Percentiles rank a stretch among this genome's conserved stretches.
phyloP scores from a whole-genome alignment of 2,888 invertebrate species.

The Habroteleia sp. region DNA sequence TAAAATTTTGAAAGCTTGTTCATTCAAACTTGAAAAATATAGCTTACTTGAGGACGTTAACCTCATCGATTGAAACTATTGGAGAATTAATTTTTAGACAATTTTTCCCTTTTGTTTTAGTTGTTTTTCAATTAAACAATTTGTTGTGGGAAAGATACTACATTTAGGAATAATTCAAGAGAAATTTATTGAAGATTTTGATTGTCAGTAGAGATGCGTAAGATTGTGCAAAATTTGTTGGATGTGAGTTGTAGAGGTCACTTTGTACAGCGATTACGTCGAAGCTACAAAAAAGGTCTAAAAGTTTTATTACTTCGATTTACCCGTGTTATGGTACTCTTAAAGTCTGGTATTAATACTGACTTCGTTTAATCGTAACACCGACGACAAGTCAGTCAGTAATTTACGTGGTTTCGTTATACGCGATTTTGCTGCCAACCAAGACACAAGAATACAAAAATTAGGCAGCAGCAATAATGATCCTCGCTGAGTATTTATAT shows the following conservation, averaged over 20 bases:
- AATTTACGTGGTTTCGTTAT: constrained; percentile 41
- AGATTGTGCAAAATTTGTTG: constrained; percentile 33
- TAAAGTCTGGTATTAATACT: constrained; percentile 55
- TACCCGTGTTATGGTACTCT: constrained; percentile 55
- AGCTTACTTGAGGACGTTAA: too few species aligned
- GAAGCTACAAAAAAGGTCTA: constrained; percentile 52
- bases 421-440: too few species aligned
- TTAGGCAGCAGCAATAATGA: constrained; percentile 28
- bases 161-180: not conserved
- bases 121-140: too few species aligned
- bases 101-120: too few species aligned
- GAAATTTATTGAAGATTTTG: constrained; percentile 28
- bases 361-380: constrained; percentile 53
- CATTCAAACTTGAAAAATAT: too few species aligned
- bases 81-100: too few species aligned
- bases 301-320: constrained; percentile 62
- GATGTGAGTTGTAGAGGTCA: constrained; percentile 51
- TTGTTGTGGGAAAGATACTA: not conserved
- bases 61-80: too few species aligned
- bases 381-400: constrained; percentile 50
- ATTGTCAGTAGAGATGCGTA: constrained; percentile 18
- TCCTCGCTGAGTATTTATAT: constrained; percentile 36
- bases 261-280: constrained; percentile 55
- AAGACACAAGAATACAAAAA: constrained; percentile 23
- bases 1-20: too few species aligned